Conservation (phyloP, 1,140 invertebrate genomes). For the Onthophagus taurus region DNA sequence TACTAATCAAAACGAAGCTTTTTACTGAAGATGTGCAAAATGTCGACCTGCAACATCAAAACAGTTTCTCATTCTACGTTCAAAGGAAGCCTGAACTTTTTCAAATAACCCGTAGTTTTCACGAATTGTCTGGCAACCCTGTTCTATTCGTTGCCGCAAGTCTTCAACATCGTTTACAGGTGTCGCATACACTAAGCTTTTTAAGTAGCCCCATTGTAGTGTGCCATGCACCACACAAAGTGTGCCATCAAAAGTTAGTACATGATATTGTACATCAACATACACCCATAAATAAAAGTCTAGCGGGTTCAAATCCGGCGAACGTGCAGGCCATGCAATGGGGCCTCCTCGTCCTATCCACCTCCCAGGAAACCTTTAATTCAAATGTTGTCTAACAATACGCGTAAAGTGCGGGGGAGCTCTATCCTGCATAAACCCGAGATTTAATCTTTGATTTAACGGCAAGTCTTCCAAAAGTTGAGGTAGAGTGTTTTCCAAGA, state of each 20-base stretch:
- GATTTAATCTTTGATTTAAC: conserved; percentile 17
- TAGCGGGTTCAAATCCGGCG: conserved; percentile 1
- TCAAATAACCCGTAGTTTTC: conserved; percentile 2
- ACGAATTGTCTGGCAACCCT: conserved; percentile 3
- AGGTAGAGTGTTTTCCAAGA: conserved; percentile 23
- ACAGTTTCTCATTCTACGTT: conserved; percentile 7
- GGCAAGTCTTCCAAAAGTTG: conserved; percentile 25
- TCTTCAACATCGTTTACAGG: conserved; percentile 9
- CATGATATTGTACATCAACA: too few relatives aligned
- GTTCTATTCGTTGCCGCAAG: conserved; percentile 8
- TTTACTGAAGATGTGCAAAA: not conserved
- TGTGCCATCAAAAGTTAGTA: too few relatives aligned
- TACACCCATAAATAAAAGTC: conserved; percentile 10
- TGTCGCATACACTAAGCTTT: conserved; percentile 8
- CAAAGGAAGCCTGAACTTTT: conserved; percentile 7
- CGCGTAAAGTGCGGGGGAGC: conserved; percentile 23
- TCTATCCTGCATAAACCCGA: conserved; percentile 32
- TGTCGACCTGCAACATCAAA: not conserved
- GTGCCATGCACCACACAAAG: too few relatives aligned
- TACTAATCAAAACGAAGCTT: too few relatives aligned
- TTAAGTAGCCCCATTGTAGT: too few relatives aligned
- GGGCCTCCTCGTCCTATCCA: conserved; percentile 11
- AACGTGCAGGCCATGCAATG: conserved; percentile 9
- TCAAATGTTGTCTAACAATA: conserved; percentile 10
- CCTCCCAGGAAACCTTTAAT: conserved; percentile 5